phyloP scores from a whole-genome alignment of 2,888 invertebrate genomes.

The Nemapogon koenigi region DNA sequence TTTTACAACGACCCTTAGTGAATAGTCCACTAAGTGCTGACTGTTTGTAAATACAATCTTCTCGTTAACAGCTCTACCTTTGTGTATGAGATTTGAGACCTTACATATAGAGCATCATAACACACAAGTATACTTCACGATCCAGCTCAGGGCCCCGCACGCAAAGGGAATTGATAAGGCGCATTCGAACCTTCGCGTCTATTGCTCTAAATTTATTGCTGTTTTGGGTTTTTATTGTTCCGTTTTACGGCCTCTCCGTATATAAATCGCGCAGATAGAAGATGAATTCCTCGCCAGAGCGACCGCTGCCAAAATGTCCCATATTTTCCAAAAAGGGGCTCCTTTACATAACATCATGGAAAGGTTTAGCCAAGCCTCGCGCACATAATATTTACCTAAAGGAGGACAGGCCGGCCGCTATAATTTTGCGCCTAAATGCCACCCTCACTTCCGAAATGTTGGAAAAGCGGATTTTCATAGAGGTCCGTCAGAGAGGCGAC shows the following conservation, averaged over 20 bases:
- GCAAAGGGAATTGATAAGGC: conserved; percentile 64
- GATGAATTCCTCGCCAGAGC: conserved; percentile 54
- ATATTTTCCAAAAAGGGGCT: conserved; percentile 26
- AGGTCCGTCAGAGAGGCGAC: conserved; percentile 39
- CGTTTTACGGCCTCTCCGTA: conserved; percentile 63
- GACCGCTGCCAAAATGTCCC: conserved; percentile 50
- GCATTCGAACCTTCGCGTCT: conserved; percentile 62
- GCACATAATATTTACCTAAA: conserved; percentile 12
- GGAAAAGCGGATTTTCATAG: conserved; percentile 44
- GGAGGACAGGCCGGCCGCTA: conserved; percentile 13
- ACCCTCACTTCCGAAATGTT: conserved; percentile 22
- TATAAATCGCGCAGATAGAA: conserved; percentile 64
- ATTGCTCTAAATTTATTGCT: conserved; percentile 66
- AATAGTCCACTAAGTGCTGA: conserved; percentile 44
- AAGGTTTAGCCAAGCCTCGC: conserved; percentile 13
- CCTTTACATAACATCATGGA: conserved; percentile 27
- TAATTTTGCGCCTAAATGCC: conserved; percentile 26
- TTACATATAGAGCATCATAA: not conserved
- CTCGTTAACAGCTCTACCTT: not conserved
- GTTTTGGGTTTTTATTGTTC: conserved; percentile 68
- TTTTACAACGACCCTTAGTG: conserved; percentile 36
- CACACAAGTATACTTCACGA: not conserved
- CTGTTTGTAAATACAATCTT: conserved; percentile 2
- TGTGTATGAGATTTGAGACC: not conserved
- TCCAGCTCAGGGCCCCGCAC: conserved; percentile 49